Evolutionary conservation across 2,888 invertebrate genomes (phyloP).

Genomic region (Chironomus riparius): DNA sequence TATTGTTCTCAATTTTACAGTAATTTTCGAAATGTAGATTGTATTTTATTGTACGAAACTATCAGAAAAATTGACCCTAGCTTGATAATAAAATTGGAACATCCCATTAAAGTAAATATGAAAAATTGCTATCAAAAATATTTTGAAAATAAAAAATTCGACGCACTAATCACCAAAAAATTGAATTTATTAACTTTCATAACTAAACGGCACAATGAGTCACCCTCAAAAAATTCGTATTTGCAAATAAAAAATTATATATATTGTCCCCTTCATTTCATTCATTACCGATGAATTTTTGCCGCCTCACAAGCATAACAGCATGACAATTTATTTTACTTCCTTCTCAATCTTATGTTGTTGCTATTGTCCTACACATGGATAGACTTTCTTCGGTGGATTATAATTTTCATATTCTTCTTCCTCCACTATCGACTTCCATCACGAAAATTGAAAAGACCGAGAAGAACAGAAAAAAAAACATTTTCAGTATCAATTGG

Average conservation of each 20-base stretch:
- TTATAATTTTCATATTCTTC: background rate
- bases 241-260: background rate
- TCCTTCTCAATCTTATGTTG: background rate
- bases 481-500: background rate
- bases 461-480: background rate
- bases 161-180: too few species aligned
- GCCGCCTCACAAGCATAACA: constrained; percentile 4
- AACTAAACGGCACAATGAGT: too few species aligned
- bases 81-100: too few species aligned
- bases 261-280: background rate
- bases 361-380: background rate
- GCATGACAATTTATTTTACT: constrained; percentile 3
- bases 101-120: too few species aligned
- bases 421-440: too few species aligned
- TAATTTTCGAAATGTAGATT: too few species aligned
- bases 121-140: too few species aligned
- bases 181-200: too few species aligned
- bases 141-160: too few species aligned
- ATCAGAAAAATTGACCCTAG: too few species aligned
- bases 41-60: too few species aligned
- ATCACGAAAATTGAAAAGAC: background rate
- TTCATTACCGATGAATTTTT: constrained; percentile 4
- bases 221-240: background rate
- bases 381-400: background rate
- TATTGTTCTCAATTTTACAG: too few species aligned